A percentile compares a stretch with the other conserved stretches of the same genome.
phyloP scores from a whole-genome alignment of 2,888 invertebrate species.

The Vesta saturnalis region DNA sequence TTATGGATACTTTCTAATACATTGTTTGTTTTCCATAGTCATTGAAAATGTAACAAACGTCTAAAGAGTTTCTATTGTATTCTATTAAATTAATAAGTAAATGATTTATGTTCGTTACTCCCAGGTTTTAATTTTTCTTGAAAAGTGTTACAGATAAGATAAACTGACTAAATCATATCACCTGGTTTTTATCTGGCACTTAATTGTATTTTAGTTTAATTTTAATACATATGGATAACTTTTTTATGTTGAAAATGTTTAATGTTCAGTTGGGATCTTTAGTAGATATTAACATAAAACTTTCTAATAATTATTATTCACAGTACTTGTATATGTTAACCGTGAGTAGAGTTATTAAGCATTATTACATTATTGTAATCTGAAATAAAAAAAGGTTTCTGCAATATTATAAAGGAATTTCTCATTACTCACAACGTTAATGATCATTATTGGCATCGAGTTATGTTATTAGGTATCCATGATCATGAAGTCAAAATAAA shows the following conservation, averaged over 20 bases:
- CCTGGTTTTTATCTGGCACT: neutral
- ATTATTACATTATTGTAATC: slow-evolving; percentile 1
- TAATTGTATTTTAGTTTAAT: neutral
- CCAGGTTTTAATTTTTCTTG: too few relatives aligned
- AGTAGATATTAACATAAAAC: neutral
- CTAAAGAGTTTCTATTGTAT: too few relatives aligned
- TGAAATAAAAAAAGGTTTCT: neutral
- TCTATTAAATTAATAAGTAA: too few relatives aligned
- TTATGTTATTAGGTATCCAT: too few relatives aligned
- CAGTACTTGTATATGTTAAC: neutral
- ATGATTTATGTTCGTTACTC: too few relatives aligned
- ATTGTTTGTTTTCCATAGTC: too few relatives aligned
- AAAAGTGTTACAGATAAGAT: too few relatives aligned
- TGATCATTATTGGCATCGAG: neutral
- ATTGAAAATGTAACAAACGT: too few relatives aligned
- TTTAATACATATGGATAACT: neutral
- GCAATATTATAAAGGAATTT: neutral
- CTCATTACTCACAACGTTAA: neutral
- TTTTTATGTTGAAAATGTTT: neutral
- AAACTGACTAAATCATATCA: too few relatives aligned
- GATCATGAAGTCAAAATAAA: too few relatives aligned
- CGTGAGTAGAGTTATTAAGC: neutral
- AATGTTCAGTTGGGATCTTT: neutral
- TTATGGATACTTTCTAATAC: too few relatives aligned
- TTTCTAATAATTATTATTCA: neutral